A percentile compares a stretch with the other conserved stretches of the same genome.
These are phyloP conservation scores for Etheostoma nigrum DNA, from an alignment of 2,797 vertebrate genomes.

Conservation along the genomic window DNA sequence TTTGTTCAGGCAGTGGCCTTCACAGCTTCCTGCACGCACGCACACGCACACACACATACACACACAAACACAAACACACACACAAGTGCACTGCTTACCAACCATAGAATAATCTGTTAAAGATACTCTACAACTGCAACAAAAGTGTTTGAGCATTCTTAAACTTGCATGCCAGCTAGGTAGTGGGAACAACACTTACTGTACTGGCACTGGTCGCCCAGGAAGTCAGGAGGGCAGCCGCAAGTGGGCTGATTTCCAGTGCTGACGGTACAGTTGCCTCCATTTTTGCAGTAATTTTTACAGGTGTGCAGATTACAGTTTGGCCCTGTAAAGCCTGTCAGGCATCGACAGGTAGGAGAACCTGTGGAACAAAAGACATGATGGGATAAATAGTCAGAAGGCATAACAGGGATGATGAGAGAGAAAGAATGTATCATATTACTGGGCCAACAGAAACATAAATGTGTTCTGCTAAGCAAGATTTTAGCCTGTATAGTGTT, in stretches of 20 bases:
- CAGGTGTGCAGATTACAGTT: conserved; percentile 92
- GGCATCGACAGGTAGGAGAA: conserved; percentile 94
- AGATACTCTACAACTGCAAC: not conserved
- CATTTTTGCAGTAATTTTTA: conserved; percentile 90
- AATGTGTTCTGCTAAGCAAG: not conserved
- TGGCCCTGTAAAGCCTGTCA: conserved; percentile 92
- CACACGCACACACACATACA: conserved; percentile 28
- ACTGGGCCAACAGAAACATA: not conserved
- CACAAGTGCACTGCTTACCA: not conserved
- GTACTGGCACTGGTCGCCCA: conserved; percentile 95
- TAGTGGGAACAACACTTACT: conserved; percentile 84
- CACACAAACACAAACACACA: not conserved
- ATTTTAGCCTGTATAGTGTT: not conserved
- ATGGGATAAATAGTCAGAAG: not conserved
- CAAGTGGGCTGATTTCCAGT: conserved; percentile 95
- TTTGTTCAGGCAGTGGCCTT: conserved; percentile 88
- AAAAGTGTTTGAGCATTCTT: not conserved
- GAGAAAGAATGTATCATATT: not conserved
- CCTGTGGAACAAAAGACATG: conserved; percentile 77
- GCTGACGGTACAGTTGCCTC: conserved; percentile 92
- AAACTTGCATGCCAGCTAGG: not conserved
- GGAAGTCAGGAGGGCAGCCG: conserved; percentile 86
- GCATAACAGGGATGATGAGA: not conserved
- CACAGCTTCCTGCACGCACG: conserved; percentile 87
- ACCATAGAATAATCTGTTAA: not conserved